Conservation (phyloP, 2,113 vertebrate genomes). For the Boulengeromyrus knoepffleri region DNA sequence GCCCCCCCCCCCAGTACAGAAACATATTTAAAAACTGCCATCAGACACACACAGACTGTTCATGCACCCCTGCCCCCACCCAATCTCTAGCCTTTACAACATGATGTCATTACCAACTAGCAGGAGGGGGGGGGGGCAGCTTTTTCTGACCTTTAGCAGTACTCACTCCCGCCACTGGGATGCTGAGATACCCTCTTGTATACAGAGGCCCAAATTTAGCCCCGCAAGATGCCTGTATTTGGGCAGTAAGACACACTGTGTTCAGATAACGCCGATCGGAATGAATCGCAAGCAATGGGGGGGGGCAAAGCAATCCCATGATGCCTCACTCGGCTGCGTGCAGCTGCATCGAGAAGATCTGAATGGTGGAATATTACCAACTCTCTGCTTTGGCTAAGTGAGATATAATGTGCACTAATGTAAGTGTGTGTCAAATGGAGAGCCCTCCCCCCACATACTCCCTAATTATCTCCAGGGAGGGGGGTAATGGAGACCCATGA, state of each 20-base stretch:
- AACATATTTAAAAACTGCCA: background rate
- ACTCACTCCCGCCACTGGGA: background rate
- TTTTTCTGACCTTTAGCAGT: background rate
- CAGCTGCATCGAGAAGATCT: background rate
- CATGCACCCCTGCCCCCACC: background rate
- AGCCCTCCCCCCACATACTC: slow-evolving; percentile 1
- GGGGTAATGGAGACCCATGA: background rate
- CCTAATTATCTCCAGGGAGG: slow-evolving; percentile 2
- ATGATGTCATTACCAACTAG: background rate
- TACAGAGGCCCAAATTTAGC: background rate
- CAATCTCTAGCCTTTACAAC: background rate
- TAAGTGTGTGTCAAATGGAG: background rate
- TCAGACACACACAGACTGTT: background rate
- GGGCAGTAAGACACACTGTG: background rate
- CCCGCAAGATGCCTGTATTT: background rate
- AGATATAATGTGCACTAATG: background rate
- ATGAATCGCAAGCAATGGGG: background rate
- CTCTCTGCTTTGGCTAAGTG: background rate
- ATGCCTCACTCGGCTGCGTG: background rate
- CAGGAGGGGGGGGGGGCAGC: background rate
- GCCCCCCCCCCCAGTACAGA: background rate
- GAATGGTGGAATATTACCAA: background rate
- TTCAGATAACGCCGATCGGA: background rate
- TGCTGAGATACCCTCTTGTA: background rate
- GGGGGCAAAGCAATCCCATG: background rate